Percentiles rank a stretch among this genome's conserved stretches.
Evolutionary conservation across 2,888 invertebrate genomes (phyloP).

Genomic region (Drosophila sordidula): DNA sequence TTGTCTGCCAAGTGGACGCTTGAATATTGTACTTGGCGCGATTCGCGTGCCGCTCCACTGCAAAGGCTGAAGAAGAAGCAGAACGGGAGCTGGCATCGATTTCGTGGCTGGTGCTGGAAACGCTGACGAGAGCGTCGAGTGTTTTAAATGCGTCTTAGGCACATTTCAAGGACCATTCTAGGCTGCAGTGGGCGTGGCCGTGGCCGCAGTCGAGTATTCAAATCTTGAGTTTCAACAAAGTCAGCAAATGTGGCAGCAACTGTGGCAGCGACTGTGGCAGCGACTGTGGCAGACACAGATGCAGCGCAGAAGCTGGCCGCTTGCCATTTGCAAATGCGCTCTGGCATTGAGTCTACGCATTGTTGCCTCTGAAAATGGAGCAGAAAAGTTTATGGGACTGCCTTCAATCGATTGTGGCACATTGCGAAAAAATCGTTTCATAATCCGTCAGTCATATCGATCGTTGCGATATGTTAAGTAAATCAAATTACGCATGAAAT

Average conservation of each 20-base stretch:
- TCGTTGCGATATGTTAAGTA: conserved; percentile 41
- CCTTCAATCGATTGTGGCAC: conserved; percentile 34
- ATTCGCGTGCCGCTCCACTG: neutral
- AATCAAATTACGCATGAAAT: conserved; percentile 65
- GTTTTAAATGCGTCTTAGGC: conserved; percentile 28
- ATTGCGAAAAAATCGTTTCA: conserved; percentile 25
- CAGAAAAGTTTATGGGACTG: conserved; percentile 20
- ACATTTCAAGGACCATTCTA: conserved; percentile 31
- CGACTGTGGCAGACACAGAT: neutral
- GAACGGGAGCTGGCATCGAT: neutral
- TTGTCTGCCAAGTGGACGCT: too few relatives aligned
- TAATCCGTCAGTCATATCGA: conserved; percentile 32
- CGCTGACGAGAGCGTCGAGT: conserved; percentile 12
- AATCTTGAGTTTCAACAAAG: conserved; percentile 21
- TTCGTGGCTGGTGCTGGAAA: neutral
- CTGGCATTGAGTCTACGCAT: conserved; percentile 8
- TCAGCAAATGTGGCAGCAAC: conserved; percentile 17
- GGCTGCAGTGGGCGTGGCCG: conserved; percentile 9
- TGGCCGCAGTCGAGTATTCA: conserved; percentile 6
- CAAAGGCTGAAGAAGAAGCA: neutral
- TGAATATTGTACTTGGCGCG: neutral
- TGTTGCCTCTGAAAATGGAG: conserved; percentile 25
- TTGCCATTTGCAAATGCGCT: neutral
- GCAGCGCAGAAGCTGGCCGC: neutral
- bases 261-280: too few relatives aligned